Conservation (phyloP, 2,113 vertebrate genomes). For the Apaloderma vittatum region DNA sequence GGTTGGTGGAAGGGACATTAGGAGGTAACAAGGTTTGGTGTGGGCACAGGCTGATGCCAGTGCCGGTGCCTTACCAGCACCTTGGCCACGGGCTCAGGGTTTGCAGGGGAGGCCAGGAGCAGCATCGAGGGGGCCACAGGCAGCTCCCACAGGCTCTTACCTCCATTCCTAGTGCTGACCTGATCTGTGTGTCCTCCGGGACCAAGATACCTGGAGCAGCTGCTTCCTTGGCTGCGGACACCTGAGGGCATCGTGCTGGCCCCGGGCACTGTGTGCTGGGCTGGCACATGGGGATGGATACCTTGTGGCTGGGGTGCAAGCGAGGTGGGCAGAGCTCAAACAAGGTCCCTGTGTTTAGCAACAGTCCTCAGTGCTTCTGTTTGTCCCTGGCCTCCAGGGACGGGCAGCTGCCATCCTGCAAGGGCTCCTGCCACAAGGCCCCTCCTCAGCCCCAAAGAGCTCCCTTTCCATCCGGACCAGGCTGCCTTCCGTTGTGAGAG, state of each 20-base stretch:
- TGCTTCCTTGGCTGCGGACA: neutral
- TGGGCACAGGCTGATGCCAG: neutral
- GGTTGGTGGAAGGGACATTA: neutral
- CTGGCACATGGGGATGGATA: neutral
- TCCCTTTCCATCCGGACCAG: neutral
- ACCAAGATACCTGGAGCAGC: neutral
- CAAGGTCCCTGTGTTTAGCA: neutral
- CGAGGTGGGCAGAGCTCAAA: neutral
- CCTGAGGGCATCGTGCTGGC: neutral
- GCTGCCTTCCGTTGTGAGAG: neutral
- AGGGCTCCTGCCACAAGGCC: neutral
- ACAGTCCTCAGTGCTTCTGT: neutral
- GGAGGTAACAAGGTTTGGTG: neutral
- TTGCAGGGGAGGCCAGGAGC: neutral
- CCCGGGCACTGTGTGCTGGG: neutral
- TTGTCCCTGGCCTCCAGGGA: fast-evolving
- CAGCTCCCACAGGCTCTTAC: neutral
- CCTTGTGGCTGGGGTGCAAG: fast-evolving
- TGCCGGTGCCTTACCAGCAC: fast-evolving
- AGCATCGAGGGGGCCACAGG: fast-evolving
- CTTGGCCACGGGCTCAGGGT: neutral
- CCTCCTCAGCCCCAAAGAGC: neutral
- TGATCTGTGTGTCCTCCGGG: neutral
- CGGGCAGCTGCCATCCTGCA: fast-evolving
- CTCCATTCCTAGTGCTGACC: neutral